Conservation (phyloP, 2,797 vertebrate genomes). For the Enteromius trimaculatus region DNA sequence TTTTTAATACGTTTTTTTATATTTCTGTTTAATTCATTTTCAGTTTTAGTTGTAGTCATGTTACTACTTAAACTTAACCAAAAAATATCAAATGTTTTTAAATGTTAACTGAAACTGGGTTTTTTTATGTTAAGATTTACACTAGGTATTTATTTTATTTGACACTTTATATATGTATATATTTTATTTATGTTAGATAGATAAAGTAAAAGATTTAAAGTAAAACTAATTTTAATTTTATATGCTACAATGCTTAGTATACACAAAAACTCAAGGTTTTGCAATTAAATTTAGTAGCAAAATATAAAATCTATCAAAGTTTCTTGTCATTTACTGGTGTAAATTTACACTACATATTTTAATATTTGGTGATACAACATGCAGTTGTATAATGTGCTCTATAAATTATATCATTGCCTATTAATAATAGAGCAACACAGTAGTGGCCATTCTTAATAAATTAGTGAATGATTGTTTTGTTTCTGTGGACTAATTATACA, state of each 20-base stretch:
- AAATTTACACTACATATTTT: neutral
- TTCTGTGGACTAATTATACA: neutral
- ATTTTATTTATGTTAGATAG: neutral
- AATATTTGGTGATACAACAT: neutral
- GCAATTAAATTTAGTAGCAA: neutral
- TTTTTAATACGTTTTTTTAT: neutral
- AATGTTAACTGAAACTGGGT: neutral
- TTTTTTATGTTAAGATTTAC: too few relatives aligned
- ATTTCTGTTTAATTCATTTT: neutral
- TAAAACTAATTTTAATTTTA: neutral
- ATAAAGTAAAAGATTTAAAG: neutral
- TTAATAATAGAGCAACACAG: neutral
- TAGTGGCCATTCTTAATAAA: neutral
- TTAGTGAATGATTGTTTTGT: neutral
- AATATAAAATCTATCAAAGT: neutral
- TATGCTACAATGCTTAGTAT: neutral
- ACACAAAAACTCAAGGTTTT: neutral
- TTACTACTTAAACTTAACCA: neutral
- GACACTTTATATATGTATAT: neutral
- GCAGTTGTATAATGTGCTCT: neutral
- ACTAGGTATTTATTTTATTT: neutral
- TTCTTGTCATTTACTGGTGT: neutral
- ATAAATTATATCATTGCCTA: too few relatives aligned
- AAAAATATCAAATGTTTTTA: too few relatives aligned
- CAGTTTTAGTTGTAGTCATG: neutral